Percentiles rank a stretch among this genome's conserved stretches.
Conservation (phyloP, 92 coral and sea anemone genomes). For the Porites lobata region DNA sequence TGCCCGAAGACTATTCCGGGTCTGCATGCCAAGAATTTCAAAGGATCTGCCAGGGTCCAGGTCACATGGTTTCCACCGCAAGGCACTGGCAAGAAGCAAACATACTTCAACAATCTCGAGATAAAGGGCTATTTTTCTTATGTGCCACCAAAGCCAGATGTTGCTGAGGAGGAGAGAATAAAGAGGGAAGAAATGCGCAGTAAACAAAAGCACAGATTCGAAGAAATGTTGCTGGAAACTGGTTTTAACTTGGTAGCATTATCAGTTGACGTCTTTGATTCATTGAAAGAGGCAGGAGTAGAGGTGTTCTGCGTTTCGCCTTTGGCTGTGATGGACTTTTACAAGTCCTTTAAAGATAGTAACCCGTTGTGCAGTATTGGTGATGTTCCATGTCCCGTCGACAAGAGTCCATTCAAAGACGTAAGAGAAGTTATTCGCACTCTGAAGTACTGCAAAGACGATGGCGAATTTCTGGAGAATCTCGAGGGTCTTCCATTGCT, state of each 20-base stretch:
- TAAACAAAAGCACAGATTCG: neutral
- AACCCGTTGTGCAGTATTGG: constrained; percentile 20
- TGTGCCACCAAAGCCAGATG: neutral
- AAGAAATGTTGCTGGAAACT: constrained; percentile 26
- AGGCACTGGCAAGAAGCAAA: constrained; percentile 27
- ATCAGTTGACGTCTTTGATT: constrained; percentile 37
- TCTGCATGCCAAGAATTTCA: neutral
- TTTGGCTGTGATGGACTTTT: constrained; percentile 4
- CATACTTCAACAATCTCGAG: constrained; percentile 48
- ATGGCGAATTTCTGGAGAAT: constrained; percentile 46
- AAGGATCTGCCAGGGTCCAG: neutral
- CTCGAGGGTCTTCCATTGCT: constrained; percentile 55
- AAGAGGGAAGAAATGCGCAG: neutral
- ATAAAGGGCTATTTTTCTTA: constrained; percentile 9
- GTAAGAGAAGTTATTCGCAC: constrained; percentile 8
- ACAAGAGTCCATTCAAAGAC: constrained; percentile 47
- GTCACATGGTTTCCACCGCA: constrained; percentile 34
- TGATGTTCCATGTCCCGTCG: neutral
- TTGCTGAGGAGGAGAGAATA: neutral
- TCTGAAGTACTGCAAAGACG: constrained; percentile 73
- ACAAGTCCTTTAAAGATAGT: constrained; percentile 24
- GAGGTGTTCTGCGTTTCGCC: constrained; percentile 57
- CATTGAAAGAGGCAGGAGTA: constrained; percentile 37
- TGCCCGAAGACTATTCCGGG: neutral
- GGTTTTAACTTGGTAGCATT: constrained; percentile 33